phyloP scores from a whole-genome alignment of 92 coral and sea anemone species.

The Zoanthus sansibaricus region DNA sequence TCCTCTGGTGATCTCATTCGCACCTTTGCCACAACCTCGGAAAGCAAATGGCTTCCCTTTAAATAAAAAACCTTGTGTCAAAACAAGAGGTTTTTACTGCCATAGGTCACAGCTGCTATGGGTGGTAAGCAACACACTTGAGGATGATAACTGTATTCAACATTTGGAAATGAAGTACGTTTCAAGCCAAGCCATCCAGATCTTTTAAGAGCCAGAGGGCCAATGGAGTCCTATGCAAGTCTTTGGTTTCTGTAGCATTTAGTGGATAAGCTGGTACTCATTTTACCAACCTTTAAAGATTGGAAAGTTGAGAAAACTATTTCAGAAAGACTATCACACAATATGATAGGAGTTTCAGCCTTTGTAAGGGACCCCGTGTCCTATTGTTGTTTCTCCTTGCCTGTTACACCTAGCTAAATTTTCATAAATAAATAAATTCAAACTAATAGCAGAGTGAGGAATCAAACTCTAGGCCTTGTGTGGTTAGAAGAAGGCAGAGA shows the following conservation, averaged over 20 bases:
- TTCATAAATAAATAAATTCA: too few relatives aligned
- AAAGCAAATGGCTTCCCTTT: conserved; percentile 26
- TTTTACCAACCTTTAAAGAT: too few relatives aligned
- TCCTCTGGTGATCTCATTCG: conserved; percentile 44
- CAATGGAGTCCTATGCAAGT: background rate
- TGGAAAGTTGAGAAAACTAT: too few relatives aligned
- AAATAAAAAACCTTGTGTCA: background rate
- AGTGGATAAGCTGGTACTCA: too few relatives aligned
- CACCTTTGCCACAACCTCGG: conserved; percentile 68
- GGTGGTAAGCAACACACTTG: background rate
- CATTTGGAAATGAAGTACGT: background rate
- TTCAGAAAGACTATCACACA: conserved; percentile 9
- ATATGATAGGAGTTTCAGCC: too few relatives aligned
- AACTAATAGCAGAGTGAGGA: background rate
- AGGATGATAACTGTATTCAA: background rate
- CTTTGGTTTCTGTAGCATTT: too few relatives aligned
- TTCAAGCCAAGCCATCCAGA: background rate
- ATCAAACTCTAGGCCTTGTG: background rate
- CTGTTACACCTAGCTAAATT: too few relatives aligned
- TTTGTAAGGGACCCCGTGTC: too few relatives aligned
- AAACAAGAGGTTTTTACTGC: conserved; percentile 1
- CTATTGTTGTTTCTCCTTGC: too few relatives aligned
- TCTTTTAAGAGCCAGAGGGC: background rate
- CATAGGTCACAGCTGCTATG: background rate
- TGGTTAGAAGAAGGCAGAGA: too few relatives aligned